A percentile compares a stretch with the other conserved stretches of the same genome.
Evolutionary conservation across 2,113 vertebrate species (phyloP).

Genomic region (Cyanoramphus novaezelandiae): DNA sequence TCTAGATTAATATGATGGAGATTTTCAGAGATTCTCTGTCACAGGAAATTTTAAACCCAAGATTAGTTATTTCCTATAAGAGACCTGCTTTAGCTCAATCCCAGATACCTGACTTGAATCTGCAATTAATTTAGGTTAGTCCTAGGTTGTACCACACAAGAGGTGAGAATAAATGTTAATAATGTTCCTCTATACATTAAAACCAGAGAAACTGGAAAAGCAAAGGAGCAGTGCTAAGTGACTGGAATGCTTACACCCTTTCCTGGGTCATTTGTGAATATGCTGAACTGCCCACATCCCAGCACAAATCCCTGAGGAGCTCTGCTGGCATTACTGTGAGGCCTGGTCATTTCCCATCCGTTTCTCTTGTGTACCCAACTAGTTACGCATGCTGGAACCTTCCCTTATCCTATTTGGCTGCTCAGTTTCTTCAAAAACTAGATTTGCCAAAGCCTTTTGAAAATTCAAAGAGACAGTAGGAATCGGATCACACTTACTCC

Average conservation of each 20-base stretch:
- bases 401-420: background rate
- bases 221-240: background rate
- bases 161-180: background rate
- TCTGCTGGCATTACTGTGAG: background rate
- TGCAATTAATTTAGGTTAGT: background rate
- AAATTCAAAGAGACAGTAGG: background rate
- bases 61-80: background rate
- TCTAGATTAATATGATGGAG: background rate
- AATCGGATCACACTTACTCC: background rate
- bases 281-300: background rate
- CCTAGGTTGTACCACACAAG: background rate
- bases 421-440: background rate
- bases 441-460: background rate
- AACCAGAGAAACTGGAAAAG: background rate
- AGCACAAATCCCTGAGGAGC: background rate
- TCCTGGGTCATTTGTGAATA: background rate
- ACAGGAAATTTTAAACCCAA: conserved; percentile 3
- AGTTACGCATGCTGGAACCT: background rate
- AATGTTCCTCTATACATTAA: background rate
- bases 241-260: background rate
- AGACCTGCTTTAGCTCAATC: background rate
- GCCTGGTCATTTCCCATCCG: background rate
- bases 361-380: background rate
- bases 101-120: background rate
- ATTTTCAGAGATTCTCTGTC: background rate